Conservation (phyloP, 2,888 invertebrate species). For the Dexiosoma caninum region DNA sequence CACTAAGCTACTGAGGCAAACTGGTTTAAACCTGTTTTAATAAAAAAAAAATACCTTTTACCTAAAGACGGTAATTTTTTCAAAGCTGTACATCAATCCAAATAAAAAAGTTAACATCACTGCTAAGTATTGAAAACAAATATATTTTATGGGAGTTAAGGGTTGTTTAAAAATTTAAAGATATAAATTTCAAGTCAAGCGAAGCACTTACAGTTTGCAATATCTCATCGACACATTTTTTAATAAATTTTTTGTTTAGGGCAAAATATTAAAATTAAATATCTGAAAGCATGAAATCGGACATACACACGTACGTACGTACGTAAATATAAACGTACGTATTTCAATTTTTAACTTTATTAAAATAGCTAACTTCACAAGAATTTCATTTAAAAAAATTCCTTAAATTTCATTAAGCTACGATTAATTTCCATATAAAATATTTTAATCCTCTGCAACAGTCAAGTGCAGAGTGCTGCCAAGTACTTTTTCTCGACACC, state of each 20-base stretch:
- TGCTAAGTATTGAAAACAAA: background rate
- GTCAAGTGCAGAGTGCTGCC: background rate
- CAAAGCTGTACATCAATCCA: too few species aligned
- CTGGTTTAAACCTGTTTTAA: too few species aligned
- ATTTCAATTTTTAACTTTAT: too few species aligned
- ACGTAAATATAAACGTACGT: too few species aligned
- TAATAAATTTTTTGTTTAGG: background rate
- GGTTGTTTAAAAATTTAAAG: constrained; percentile 6
- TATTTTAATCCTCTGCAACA: background rate
- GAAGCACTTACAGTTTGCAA: background rate
- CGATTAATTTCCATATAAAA: constrained; percentile 12
- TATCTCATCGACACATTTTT: background rate
- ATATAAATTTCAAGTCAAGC: too few species aligned
- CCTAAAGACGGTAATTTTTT: too few species aligned
- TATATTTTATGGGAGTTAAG: constrained; percentile 3
- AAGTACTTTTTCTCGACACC: too few species aligned
- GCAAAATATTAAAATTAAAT: background rate
- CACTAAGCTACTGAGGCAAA: too few species aligned
- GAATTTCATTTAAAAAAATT: constrained; percentile 25
- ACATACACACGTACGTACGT: too few species aligned
- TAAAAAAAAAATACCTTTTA: too few species aligned
- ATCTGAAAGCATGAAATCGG: background rate
- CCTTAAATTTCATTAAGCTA: background rate
- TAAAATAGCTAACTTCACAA: too few species aligned
- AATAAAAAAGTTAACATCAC: too few species aligned